These are phyloP conservation scores for Ifrita kowaldi DNA, from an alignment of 2,113 vertebrate genomes.

Conservation along the genomic window DNA sequence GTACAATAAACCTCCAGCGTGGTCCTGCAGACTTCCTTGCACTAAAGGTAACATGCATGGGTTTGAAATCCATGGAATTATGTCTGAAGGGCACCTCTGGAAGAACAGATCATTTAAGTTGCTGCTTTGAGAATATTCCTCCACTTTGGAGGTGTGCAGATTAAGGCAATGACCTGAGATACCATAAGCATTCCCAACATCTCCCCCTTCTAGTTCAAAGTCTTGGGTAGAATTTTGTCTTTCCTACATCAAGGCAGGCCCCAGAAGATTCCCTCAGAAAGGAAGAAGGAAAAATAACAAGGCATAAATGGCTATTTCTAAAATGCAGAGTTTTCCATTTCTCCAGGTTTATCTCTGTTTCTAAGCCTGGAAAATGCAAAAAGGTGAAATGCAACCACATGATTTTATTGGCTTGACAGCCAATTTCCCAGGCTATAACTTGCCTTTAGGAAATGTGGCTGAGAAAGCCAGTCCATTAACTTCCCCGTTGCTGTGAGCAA, in stretches of 20 bases:
- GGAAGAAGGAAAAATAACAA: background rate
- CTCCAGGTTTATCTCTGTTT: background rate
- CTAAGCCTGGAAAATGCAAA: background rate
- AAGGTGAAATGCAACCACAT: background rate
- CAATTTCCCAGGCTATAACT: slow-evolving; percentile 35
- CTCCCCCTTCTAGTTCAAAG: background rate
- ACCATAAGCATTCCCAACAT: background rate
- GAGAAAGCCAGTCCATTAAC: slow-evolving; percentile 8
- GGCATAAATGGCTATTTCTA: background rate
- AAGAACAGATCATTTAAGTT: background rate
- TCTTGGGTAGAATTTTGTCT: background rate
- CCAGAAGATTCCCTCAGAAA: background rate
- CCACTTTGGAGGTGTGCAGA: background rate
- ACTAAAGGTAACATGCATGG: background rate
- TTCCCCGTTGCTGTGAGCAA: background rate
- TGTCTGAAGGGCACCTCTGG: background rate
- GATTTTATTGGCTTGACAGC: slow-evolving; percentile 24
- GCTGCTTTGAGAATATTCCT: background rate
- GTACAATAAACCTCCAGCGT: background rate
- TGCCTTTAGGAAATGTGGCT: slow-evolving; percentile 20
- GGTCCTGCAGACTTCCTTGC: background rate
- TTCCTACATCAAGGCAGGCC: background rate
- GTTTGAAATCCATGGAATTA: background rate
- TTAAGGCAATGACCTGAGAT: background rate
- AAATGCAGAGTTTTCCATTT: background rate